These are phyloP conservation scores for Dorcus hopei DNA, from an alignment of 2,888 invertebrate genomes.

Conservation along the genomic window DNA sequence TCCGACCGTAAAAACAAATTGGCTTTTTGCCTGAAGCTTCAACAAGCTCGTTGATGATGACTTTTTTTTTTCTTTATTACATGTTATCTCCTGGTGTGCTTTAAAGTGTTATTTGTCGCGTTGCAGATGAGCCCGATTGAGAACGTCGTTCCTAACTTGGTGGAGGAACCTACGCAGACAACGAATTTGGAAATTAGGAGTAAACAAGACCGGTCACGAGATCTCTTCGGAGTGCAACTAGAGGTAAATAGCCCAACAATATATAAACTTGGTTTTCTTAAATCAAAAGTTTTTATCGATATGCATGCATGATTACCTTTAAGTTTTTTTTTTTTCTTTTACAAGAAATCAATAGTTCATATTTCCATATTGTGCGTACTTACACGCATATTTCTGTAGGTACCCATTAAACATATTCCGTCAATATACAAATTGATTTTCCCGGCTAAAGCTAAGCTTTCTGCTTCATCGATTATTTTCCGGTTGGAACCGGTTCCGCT, in stretches of 20 bases:
- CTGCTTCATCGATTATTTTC: slow-evolving; percentile 33
- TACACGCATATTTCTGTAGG: background rate
- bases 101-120: too few relatives aligned
- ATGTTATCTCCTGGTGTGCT: background rate
- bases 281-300: background rate
- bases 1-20: too few relatives aligned
- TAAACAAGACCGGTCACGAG: slow-evolving; percentile 52
- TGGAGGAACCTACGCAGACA: slow-evolving; percentile 33
- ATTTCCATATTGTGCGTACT: too few relatives aligned
- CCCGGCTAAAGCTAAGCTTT: slow-evolving; percentile 24
- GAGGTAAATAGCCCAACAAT: slow-evolving; percentile 49
- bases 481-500: slow-evolving; percentile 36
- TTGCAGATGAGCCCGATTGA: slow-evolving; percentile 51
- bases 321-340: too few relatives aligned
- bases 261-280: background rate
- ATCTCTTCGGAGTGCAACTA: slow-evolving; percentile 60
- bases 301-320: too few relatives aligned
- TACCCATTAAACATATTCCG: slow-evolving; percentile 18
- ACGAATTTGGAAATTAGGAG: slow-evolving; percentile 40
- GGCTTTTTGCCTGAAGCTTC: too few relatives aligned
- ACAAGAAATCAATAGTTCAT: too few relatives aligned
- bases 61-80: background rate
- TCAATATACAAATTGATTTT: slow-evolving; percentile 32
- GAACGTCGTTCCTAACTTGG: slow-evolving; percentile 44
- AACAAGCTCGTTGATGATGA: background rate